Base-by-base conservation (phyloP, 2,888 invertebrate species). In the Bembecia ichneumoniformis region DNA sequence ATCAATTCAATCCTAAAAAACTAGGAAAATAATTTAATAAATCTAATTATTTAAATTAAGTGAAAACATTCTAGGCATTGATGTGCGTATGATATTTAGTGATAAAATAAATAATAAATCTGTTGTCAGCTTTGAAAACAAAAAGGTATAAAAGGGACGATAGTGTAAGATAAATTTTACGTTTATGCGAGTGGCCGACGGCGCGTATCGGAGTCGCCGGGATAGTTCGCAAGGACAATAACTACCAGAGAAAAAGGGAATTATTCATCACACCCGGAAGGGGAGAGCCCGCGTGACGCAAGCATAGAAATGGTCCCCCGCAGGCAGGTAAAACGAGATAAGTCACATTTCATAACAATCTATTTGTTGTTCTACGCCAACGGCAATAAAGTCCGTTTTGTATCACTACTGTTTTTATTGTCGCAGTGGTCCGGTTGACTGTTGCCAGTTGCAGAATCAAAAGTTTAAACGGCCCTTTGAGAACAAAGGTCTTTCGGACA, bases 211-310 rank as follows among this genome's bases (percentile, higher is more conserved):
- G n/a, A 79, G 80, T 80, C 80, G 73, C 74, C 73, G 71, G 71
- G 75, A 77, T 80, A 82, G 79, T 82, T 83, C 79, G 75, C 82
- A 81, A 81, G 80, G 83, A 87, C 86, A 82, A 81, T 86, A 28
- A 77, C 77, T 77, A 75, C 77, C 67, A 75, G 69, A 83, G 82
- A 82, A 81, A 82, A 86, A 83, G 79, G 78, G 86, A 86, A 87
- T 87, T 86, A 87, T 87, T 87, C 86, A 87, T 86, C 86, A 81
- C 84, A 86, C 87, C 86, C 87, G 87, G 87, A 87, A 87, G 86
- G 86, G 87, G 86, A 86, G 86, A 86, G 77, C 66, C 77, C 77
- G 28, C 28, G 75, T 86, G 87, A 84, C 86, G 87, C 86, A 86
- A 87, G 82, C 74, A 76, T 77, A 76, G 83, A 79, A 68, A 82